Base-by-base conservation (phyloP, 2,113 vertebrate species). In the Poecilia latipinna region DNA sequence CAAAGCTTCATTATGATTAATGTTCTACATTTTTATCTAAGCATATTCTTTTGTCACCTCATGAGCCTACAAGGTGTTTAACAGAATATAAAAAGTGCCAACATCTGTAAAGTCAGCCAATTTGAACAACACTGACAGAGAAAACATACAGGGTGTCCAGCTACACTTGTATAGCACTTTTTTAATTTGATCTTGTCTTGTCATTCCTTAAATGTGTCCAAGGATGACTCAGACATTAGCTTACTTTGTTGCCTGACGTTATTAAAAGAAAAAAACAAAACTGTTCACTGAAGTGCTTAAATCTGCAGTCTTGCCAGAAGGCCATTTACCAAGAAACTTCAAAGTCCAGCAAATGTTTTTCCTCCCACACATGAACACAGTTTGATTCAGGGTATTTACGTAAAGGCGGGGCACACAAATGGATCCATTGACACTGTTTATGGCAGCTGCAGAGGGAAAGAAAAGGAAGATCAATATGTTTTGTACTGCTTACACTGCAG, bases 1-100 rank as follows among this genome's bases (percentile, higher is more conserved):
- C 15, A 24, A 0, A 15, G 26, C 12, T 13, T 72, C 32, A 3
- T 63, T 68, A 22, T 74, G 75, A 80, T 85, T 62, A 75, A 77
- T 77, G 61, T 19, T 12, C 24, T 19, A 61, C 68, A 39, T 60
- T 28, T 35, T 73, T 39, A 15, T 42, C 48, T 63, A 37, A 73
- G 72, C 42, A 33, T 60, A 68, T 62, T 35, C 67, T 63, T 68
- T 8, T 67, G 32, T 69, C 12, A 29, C 67, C 57, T 66, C 54
- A 65, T 44, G 6, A 3, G 3, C 2, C 17, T 5, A 71, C n/a
- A 26, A 33, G 31, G 0, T 6, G 6, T 61, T 15, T 26, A 17
- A 10, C 37, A 61, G 28, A 48, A 32, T 28, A 2, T 65, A 31
- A 26, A 44, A 67, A 32, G 26, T 63, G 0, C 13, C 15, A 35